Percentiles rank a stretch among this genome's conserved stretches.
These are phyloP conservation scores for Cyphomyrus plagiostoma DNA, from an alignment of 2,113 vertebrate genomes.

Conservation along the genomic window DNA sequence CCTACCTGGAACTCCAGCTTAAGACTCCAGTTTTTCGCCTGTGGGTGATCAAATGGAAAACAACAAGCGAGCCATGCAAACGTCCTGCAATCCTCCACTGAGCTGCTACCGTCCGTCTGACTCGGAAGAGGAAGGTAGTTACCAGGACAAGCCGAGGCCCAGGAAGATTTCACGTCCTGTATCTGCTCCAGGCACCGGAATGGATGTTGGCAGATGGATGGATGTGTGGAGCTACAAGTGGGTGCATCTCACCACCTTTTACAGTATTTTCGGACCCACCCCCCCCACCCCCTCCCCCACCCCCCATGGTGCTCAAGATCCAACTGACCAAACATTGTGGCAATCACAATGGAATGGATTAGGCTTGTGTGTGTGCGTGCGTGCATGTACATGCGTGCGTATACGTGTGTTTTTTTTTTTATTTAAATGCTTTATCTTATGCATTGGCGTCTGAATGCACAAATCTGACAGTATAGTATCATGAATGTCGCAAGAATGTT, in stretches of 20 bases:
- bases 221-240: constrained; percentile 25
- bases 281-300: too few relatives aligned
- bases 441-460: constrained; percentile 67
- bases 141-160: constrained; percentile 49
- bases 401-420: constrained; percentile 10
- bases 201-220: background rate
- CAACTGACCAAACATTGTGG: constrained; percentile 77
- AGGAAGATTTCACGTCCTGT: constrained; percentile 27
- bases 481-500: constrained; percentile 64
- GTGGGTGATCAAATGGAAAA: constrained; percentile 31
- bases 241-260: constrained; percentile 67
- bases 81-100: constrained; percentile 61
- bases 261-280: constrained; percentile 48
- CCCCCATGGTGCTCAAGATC: constrained; percentile 69
- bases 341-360: constrained; percentile 55
- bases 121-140: constrained; percentile 65
- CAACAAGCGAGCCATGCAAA: constrained; percentile 52
- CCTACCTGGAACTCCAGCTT: constrained; percentile 67
- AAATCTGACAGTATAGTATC: constrained; percentile 50
- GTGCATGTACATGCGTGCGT: background rate
- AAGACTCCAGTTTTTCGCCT: constrained; percentile 35
- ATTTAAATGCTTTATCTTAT: constrained; percentile 41
- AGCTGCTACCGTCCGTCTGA: constrained; percentile 83
- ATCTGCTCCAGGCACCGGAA: background rate
- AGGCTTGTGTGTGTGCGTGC: background rate